A percentile compares a stretch with the other conserved stretches of the same genome.
These are phyloP conservation scores for Streblospio benedicti DNA, from an alignment of 1,140 invertebrate genomes.

Conservation along the genomic window DNA sequence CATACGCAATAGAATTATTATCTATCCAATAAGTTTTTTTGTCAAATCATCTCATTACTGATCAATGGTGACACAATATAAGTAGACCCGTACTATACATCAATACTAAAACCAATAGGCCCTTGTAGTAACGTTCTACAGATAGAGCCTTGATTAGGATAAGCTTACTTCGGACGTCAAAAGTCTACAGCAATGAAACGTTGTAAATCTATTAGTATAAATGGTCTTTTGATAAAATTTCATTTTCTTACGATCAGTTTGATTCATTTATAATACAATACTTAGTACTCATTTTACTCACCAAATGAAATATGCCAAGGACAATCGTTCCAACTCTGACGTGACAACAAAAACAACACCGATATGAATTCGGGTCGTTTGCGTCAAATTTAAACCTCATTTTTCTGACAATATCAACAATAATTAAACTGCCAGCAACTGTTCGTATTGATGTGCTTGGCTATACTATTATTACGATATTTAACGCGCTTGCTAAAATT, in stretches of 20 bases:
- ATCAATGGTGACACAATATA: not conserved
- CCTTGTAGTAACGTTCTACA: not conserved
- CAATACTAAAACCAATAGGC: not conserved
- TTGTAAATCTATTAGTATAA: not conserved
- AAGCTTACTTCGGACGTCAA: not conserved
- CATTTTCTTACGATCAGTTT: not conserved
- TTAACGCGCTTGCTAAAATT: no score
- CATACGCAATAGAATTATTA: not conserved
- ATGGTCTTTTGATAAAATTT: not conserved
- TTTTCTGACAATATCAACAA: no score
- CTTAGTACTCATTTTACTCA: slow-evolving; percentile 46
- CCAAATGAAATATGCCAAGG: slow-evolving; percentile 71
- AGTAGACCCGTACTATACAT: not conserved
- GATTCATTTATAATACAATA: not conserved
- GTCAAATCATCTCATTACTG: not conserved
- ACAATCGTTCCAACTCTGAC: slow-evolving; percentile 71
- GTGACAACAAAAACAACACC: slow-evolving; percentile 70
- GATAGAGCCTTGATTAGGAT: not conserved
- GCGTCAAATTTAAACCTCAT: slow-evolving; percentile 20
- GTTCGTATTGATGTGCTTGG: no score
- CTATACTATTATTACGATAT: no score
- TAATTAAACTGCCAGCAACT: no score
- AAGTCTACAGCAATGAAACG: not conserved
- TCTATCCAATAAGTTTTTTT: not conserved
- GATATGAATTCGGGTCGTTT: slow-evolving; percentile 25